Conservation (phyloP, 2,797 vertebrate species). For the Loris lydekkerianus region DNA sequence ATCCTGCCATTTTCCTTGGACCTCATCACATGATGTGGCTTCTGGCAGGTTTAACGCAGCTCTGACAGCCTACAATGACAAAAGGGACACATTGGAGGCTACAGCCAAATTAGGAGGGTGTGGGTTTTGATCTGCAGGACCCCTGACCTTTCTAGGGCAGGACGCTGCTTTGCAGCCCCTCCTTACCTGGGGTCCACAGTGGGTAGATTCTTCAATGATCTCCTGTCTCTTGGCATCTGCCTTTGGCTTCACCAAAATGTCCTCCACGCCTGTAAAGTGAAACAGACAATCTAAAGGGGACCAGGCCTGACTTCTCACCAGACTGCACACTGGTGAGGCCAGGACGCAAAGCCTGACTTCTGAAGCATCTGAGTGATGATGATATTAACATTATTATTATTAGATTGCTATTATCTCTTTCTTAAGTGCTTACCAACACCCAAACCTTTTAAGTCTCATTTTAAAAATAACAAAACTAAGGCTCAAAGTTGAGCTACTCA, state of each 20-base stretch:
- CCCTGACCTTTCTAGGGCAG: accelerated
- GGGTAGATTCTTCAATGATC: slow-evolving; percentile 92
- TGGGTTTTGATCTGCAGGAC: not conserved
- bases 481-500: not conserved
- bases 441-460: not conserved
- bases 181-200: slow-evolving; percentile 92
- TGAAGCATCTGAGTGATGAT: not conserved
- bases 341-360: not conserved
- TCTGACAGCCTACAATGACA: slow-evolving; percentile 91
- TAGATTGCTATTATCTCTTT: not conserved
- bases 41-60: slow-evolving; percentile 94
- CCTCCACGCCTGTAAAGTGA: slow-evolving; percentile 94
- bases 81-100: not conserved
- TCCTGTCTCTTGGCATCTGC: slow-evolving; percentile 92
- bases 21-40: slow-evolving; percentile 88
- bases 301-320: not conserved
- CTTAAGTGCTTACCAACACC: not conserved
- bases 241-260: slow-evolving; percentile 94
- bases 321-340: not conserved
- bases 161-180: not conserved
- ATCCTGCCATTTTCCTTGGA: slow-evolving; percentile 94
- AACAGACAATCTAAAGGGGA: not conserved
- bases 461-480: not conserved
- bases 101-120: not conserved
- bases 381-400: not conserved